Evolutionary conservation across 2,888 invertebrate genomes (phyloP).

Genomic region (Stomorhina lunata): DNA sequence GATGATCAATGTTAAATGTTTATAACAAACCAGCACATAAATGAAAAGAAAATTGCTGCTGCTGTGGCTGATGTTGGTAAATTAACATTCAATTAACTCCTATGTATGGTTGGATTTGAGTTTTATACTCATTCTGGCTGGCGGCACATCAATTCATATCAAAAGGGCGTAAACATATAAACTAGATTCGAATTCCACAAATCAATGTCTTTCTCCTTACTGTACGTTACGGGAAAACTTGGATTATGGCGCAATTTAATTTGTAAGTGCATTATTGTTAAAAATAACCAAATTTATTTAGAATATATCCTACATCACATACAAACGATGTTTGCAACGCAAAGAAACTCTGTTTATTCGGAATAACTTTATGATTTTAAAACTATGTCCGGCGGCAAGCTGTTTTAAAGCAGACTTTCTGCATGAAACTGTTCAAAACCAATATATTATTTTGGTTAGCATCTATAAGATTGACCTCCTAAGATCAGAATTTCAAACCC

Average conservation of each 20-base stretch:
- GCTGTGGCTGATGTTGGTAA: too few relatives aligned
- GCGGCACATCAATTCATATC: slow-evolving; percentile 20
- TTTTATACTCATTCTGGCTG: slow-evolving; percentile 1
- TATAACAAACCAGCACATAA: background rate
- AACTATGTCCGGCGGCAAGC: too few relatives aligned
- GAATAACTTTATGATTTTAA: too few relatives aligned
- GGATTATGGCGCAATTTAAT: slow-evolving; percentile 62
- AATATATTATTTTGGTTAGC: too few relatives aligned
- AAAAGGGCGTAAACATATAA: slow-evolving; percentile 3
- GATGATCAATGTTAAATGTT: slow-evolving; percentile 15
- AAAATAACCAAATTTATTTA: background rate
- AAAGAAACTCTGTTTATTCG: too few relatives aligned
- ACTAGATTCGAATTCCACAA: background rate
- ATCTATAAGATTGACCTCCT: too few relatives aligned
- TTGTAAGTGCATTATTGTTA: slow-evolving; percentile 44
- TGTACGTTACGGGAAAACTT: background rate
- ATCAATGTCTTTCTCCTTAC: slow-evolving; percentile 27
- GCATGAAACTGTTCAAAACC: too few relatives aligned
- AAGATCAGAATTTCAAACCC: too few relatives aligned
- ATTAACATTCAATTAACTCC: background rate
- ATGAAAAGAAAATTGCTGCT: background rate
- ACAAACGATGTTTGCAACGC: too few relatives aligned
- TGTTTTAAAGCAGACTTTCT: too few relatives aligned
- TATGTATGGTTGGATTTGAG: background rate
- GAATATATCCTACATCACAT: too few relatives aligned